These are phyloP conservation scores for Syrmaticus mikado DNA, from an alignment of 2,113 vertebrate genomes.

Conservation along the genomic window DNA sequence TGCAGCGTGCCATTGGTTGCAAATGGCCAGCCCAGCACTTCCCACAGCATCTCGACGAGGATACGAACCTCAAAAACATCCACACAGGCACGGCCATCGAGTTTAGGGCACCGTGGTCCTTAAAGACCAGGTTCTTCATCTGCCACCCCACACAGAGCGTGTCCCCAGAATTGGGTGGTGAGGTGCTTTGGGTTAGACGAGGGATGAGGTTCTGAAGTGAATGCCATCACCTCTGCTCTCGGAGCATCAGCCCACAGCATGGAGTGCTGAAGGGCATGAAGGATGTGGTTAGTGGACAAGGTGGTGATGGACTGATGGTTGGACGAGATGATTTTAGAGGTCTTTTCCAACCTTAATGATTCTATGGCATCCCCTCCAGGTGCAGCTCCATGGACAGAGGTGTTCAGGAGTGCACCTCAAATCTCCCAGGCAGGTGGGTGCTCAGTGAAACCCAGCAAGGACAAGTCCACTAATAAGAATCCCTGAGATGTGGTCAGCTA, in stretches of 20 bases:
- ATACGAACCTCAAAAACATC: background rate
- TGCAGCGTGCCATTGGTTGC: accelerated
- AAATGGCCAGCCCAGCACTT: background rate
- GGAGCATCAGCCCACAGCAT: no score
- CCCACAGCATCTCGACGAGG: background rate
- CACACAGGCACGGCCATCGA: background rate
- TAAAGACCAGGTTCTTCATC: no score
- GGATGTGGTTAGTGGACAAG: no score
- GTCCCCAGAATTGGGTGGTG: no score
- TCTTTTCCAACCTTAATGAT: no score
- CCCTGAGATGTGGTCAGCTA: background rate
- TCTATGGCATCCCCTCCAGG: background rate
- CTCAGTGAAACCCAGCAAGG: background rate
- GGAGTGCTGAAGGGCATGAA: no score
- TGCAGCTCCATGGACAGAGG: background rate
- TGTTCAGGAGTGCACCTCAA: background rate
- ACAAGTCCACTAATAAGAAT: background rate
- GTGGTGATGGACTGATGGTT: no score
- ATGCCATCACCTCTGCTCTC: no score
- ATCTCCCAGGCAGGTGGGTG: background rate
- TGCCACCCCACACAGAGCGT: no score
- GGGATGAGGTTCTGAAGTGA: no score
- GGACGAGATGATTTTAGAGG: no score
- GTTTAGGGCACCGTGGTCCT: background rate
- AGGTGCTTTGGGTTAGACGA: no score